Evolutionary conservation across 1,140 invertebrate genomes (phyloP).

Genomic region (Bombus turneri): DNA sequence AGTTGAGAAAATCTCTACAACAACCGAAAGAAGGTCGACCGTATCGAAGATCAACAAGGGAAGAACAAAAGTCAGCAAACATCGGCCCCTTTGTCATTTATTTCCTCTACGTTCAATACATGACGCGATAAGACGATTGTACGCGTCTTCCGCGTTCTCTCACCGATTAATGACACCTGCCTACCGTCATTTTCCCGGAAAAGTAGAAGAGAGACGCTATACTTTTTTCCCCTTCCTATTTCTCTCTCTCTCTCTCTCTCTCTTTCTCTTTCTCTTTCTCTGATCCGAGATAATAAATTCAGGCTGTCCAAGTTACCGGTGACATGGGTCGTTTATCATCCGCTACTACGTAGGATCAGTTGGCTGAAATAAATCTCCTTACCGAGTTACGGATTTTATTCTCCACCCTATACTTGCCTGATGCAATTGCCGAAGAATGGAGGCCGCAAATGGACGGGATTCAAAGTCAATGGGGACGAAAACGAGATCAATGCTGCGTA

Average conservation of each 20-base stretch:
- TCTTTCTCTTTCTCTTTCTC: neutral
- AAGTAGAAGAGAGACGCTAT: neutral
- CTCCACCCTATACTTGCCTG: neutral
- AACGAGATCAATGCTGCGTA: neutral
- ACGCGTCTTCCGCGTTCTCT: slow-evolving; percentile 15
- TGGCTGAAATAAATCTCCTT: slow-evolving; percentile 15
- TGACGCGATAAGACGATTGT: neutral
- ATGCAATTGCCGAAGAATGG: slow-evolving; percentile 11
- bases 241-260: neutral
- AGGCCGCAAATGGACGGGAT: neutral
- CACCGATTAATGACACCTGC: slow-evolving; percentile 38
- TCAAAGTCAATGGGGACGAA: neutral
- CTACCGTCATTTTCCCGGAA: slow-evolving; percentile 20
- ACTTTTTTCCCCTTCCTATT: neutral
- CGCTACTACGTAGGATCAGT: neutral
- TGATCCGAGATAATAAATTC: slow-evolving; percentile 23
- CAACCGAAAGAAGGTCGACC: too few species aligned
- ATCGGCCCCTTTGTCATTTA: too few species aligned
- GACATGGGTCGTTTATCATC: slow-evolving; percentile 28
- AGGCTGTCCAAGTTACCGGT: neutral
- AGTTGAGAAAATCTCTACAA: too few species aligned
- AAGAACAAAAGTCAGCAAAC: too few species aligned
- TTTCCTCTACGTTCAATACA: neutral
- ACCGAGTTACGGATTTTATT: neutral
- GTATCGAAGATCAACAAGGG: too few species aligned